Evolutionary conservation across 2,797 vertebrate genomes (phyloP).

Genomic region (Menidia menidia): DNA sequence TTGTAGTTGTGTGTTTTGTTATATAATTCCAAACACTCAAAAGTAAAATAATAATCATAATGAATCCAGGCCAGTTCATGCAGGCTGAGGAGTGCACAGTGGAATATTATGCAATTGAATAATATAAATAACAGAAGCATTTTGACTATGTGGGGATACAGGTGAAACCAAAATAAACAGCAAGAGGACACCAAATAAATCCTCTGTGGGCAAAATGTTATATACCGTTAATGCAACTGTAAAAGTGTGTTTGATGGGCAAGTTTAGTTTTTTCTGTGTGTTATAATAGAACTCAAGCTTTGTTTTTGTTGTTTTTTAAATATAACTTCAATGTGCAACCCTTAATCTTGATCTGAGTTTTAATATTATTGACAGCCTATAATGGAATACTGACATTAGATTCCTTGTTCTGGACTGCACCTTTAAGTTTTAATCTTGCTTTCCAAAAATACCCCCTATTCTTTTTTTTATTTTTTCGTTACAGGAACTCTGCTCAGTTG

Average conservation of each 20-base stretch:
- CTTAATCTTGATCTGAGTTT: slow-evolving; percentile 16
- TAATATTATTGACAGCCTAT: slow-evolving; percentile 4
- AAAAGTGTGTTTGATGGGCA: slow-evolving; percentile 32
- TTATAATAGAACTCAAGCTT: not conserved
- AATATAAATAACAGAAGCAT: slow-evolving; percentile 66
- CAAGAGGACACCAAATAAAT: slow-evolving; percentile 31
- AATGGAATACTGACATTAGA: slow-evolving; percentile 1
- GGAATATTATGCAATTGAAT: slow-evolving; percentile 67
- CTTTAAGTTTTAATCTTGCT: slow-evolving; percentile 14
- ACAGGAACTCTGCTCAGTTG: slow-evolving; percentile 41
- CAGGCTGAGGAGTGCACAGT: slow-evolving; percentile 62
- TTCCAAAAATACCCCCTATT: slow-evolving; percentile 40
- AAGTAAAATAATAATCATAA: slow-evolving; percentile 40
- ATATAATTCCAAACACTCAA: slow-evolving; percentile 59
- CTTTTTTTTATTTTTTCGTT: slow-evolving; percentile 19
- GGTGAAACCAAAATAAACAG: slow-evolving; percentile 32
- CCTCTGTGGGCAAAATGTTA: slow-evolving; percentile 44
- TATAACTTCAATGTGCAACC: slow-evolving; percentile 26
- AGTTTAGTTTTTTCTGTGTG: not conserved
- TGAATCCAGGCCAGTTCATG: slow-evolving; percentile 65
- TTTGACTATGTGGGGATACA: slow-evolving; percentile 54
- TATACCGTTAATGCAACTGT: slow-evolving; percentile 25
- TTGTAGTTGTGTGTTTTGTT: slow-evolving; percentile 33
- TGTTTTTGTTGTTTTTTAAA: not conserved
- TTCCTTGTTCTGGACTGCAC: slow-evolving; percentile 13